Conservation (phyloP, 2,888 invertebrate genomes). For the Erebia aethiops region DNA sequence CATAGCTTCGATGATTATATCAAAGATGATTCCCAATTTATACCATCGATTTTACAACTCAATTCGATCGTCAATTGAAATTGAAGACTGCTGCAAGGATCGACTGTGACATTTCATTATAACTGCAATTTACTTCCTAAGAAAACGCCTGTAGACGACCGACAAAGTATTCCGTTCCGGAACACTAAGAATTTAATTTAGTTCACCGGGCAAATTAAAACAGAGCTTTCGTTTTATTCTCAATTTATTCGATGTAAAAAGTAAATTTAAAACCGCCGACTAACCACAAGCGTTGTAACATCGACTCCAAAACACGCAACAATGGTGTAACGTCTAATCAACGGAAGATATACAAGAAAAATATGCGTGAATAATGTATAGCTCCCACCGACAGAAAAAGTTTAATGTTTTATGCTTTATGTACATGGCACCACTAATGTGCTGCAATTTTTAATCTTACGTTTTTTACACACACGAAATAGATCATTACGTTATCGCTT, state of each 20-base stretch:
- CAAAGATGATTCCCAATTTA: background rate
- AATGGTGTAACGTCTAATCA: constrained; percentile 58
- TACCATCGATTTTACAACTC: too few relatives aligned
- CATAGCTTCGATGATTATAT: background rate
- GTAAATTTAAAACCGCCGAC: constrained; percentile 35
- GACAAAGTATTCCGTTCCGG: constrained; percentile 12
- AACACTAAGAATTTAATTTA: constrained; percentile 22
- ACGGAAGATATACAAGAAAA: constrained; percentile 64
- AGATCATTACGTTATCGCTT: constrained; percentile 13
- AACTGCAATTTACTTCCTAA: background rate
- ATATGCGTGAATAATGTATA: constrained; percentile 63
- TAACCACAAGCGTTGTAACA: constrained; percentile 36
- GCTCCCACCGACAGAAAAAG: constrained; percentile 48
- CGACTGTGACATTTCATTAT: background rate
- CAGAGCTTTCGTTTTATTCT: constrained; percentile 30
- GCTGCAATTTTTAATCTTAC: constrained; percentile 35
- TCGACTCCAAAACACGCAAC: constrained; percentile 66
- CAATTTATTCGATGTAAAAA: constrained; percentile 34
- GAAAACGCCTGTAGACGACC: background rate
- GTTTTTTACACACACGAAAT: constrained; percentile 25
- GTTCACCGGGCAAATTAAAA: constrained; percentile 18
- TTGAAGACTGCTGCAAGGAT: background rate
- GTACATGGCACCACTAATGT: constrained; percentile 34
- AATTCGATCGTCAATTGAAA: too few relatives aligned
- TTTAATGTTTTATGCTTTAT: constrained; percentile 41